A percentile compares a stretch with the other conserved stretches of the same genome.
These are phyloP conservation scores for Drosophila prosaltans DNA, from an alignment of 1,140 invertebrate species.

Conservation along the genomic window DNA sequence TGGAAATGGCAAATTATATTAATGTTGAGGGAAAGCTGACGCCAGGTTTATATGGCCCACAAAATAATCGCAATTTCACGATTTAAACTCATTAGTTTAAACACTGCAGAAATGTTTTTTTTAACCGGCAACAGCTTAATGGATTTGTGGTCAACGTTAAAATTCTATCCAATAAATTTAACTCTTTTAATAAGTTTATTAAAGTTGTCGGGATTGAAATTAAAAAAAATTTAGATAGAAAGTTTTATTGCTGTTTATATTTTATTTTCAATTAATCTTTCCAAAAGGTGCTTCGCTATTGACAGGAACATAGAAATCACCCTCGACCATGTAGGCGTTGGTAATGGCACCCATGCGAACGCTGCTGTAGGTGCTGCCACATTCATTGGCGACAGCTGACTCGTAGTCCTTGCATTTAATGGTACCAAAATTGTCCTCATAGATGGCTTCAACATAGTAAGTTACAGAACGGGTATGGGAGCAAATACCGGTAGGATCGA, in stretches of 20 bases:
- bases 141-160: not conserved
- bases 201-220: too few relatives aligned
- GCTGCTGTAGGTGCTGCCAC: conserved; percentile 64
- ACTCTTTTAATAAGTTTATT: not conserved
- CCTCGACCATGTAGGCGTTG: conserved; percentile 72
- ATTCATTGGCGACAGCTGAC: conserved; percentile 57
- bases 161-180: not conserved
- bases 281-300: conserved; percentile 65
- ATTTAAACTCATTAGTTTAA: not conserved
- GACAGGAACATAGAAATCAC: conserved; percentile 25
- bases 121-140: not conserved
- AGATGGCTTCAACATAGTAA: conserved; percentile 85
- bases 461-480: conserved; percentile 84
- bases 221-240: not conserved
- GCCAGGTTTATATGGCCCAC: conserved; percentile 58
- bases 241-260: not conserved
- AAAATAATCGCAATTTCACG: conserved; percentile 39
- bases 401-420: conserved; percentile 60
- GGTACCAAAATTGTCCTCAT: conserved; percentile 54
- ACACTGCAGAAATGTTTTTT: too few relatives aligned
- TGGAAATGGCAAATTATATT: conserved; percentile 28
- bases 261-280: conserved; percentile 65
- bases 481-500: conserved; percentile 76
- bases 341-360: conserved; percentile 81
- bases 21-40: not conserved